Percentiles rank a stretch among this genome's conserved stretches.
Conservation (phyloP, 1,140 invertebrate genomes). For the Tribolium castaneum region DNA sequence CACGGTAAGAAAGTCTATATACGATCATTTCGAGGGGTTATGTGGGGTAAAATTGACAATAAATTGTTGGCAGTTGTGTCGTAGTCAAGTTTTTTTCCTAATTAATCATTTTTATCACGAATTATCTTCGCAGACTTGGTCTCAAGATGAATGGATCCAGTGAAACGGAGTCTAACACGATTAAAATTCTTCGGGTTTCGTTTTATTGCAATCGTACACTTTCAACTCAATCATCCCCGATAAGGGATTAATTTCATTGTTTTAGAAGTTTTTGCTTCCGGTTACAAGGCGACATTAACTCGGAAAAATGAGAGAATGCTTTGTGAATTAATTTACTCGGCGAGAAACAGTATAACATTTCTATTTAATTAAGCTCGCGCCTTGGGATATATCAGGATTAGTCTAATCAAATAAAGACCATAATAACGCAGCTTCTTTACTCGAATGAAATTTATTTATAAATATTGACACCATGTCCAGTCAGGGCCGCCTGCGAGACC, state of each 20-base stretch:
- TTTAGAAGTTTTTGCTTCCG: background rate
- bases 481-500: background rate
- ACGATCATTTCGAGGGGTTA: slow-evolving; percentile 7
- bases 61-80: slow-evolving; percentile 24
- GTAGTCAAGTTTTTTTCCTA: slow-evolving; percentile 6
- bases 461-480: background rate
- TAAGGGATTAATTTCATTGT: slow-evolving; percentile 27
- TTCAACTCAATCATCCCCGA: slow-evolving; percentile 11
- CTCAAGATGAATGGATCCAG: slow-evolving; percentile 3
- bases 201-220: slow-evolving; percentile 26
- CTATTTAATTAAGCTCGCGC: background rate
- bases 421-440: too few species aligned
- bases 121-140: slow-evolving; percentile 3
- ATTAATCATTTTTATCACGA: slow-evolving; percentile 34
- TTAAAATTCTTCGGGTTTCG: slow-evolving; percentile 16
- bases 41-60: slow-evolving; percentile 17
- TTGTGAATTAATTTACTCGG: background rate
- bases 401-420: background rate
- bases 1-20: background rate
- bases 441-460: background rate
- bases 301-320: background rate
- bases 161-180: slow-evolving; percentile 4
- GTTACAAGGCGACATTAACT: slow-evolving; percentile 4
- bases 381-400: background rate
- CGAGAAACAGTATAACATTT: background rate